Evolutionary conservation across 2,888 invertebrate species (phyloP).

Genomic region (Crocallis elinguaria): DNA sequence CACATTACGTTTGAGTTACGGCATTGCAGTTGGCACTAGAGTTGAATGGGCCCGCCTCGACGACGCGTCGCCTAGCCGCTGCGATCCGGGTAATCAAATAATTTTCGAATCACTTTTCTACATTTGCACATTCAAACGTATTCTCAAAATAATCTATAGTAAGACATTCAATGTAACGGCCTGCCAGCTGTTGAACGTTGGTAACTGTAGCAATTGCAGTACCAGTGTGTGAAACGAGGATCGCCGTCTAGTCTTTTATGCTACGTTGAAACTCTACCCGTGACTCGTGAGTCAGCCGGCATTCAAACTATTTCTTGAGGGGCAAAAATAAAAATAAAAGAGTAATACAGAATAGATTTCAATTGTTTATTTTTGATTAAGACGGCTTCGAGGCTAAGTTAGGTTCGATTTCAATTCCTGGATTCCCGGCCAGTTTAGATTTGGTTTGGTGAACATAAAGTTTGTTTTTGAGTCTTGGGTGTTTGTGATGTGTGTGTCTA

Average conservation of each 20-base stretch:
- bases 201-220: not conserved
- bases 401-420: too few relatives aligned
- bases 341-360: too few relatives aligned
- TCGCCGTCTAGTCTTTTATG: not conserved
- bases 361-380: too few relatives aligned
- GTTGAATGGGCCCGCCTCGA: slow-evolving; percentile 48
- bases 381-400: too few relatives aligned
- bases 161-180: not conserved
- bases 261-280: not conserved
- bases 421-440: too few relatives aligned
- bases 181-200: slow-evolving; percentile 5
- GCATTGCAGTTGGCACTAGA: slow-evolving; percentile 64
- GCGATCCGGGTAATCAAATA: slow-evolving; percentile 37
- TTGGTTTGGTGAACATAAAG: too few relatives aligned
- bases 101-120: slow-evolving; percentile 36
- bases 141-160: not conserved
- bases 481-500: too few relatives aligned
- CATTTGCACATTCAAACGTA: not conserved
- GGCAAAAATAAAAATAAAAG: too few relatives aligned
- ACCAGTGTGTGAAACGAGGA: not conserved
- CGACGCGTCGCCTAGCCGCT: slow-evolving; percentile 34
- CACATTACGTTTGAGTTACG: slow-evolving; percentile 62
- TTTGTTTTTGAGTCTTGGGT: too few relatives aligned
- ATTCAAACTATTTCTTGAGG: too few relatives aligned
- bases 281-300: not conserved